Evolutionary conservation across 2,113 vertebrate species (phyloP), one percentile per base, ranked within the genome.

Genomic region (Neotoma lepida): DNA sequence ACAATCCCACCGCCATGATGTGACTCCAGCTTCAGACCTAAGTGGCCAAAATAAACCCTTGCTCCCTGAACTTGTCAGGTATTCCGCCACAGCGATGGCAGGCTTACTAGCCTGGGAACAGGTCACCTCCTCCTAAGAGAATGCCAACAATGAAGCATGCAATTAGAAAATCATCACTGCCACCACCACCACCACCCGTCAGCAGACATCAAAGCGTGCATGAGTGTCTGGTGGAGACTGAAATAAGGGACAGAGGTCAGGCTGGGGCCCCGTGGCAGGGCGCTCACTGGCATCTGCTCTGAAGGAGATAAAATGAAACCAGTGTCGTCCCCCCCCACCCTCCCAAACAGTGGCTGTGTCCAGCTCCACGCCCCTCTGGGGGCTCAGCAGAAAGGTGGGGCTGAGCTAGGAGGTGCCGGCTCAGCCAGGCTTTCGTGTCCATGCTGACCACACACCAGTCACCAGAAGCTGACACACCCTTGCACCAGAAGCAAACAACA

Each of bases 161-260:
- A 35, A 28, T 17, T 1, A 68, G 15, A 30, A 56, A 51, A 30
- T 24, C 51, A 1, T 6, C 14, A 0, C 10, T 0, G 0, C 30
- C 39, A 0, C n/a, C 2, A 10, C 28, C 46, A 18, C 35, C 68
- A 61, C 15, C 24, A 2, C 13, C 9, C 1, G 5, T 9, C 73
- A 2, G 6, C 0, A 3, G 70, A 6, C 0, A 49, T 0, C 93
- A 44, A 3, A 44, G 2, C 0, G 1, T 14, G 2, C 0, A 0
- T 0, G 49, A 28, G 12, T 2, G 4, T 18, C 70, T 1, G 0
- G 2, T 0, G 35, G n/a, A 51, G 44, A 10, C 5, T 12, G 4
- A 33, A 54, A 20, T 12, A 0, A 14, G 2, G 17, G 1, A 0
- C 64, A n/a, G 39, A 9, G 85, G 22, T 30, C 61, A 14, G 39